Conservation (phyloP, 2,888 invertebrate genomes). For the Oxystoma pomonae region DNA sequence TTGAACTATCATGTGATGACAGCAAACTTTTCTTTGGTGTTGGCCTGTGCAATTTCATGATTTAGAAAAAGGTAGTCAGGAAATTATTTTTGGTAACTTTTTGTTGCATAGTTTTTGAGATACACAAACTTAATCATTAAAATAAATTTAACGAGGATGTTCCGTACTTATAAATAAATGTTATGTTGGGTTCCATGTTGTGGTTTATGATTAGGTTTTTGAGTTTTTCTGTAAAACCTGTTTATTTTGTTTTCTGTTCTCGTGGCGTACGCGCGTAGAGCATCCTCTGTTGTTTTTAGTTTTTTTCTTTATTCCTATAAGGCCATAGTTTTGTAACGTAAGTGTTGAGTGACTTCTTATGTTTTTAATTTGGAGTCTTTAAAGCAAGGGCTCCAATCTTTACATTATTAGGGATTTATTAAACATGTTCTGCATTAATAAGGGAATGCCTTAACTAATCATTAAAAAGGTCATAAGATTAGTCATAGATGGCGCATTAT, state of each 20-base stretch:
- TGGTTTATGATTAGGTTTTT: constrained; percentile 32
- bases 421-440: no score
- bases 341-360: constrained; percentile 45
- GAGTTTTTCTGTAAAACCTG: constrained; percentile 36
- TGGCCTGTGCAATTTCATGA: neutral
- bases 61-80: neutral
- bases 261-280: constrained; percentile 45
- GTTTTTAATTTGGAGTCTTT: constrained; percentile 42
- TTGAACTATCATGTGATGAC: no score
- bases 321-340: constrained; percentile 35
- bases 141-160: constrained; percentile 43
- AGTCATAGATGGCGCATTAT: no score
- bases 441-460: no score
- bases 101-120: neutral
- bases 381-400: no score
- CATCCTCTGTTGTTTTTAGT: constrained; percentile 47
- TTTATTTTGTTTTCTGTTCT: constrained; percentile 36
- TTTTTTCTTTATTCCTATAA: constrained; percentile 21
- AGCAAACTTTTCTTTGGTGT: no score
- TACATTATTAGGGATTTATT: no score
- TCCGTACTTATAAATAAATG: constrained; percentile 38
- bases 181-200: constrained; percentile 33
- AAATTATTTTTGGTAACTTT: neutral
- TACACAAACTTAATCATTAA: neutral
- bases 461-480: no score